Evolutionary conservation across 2,888 invertebrate species (phyloP).

Genomic region (Bombylius major): DNA sequence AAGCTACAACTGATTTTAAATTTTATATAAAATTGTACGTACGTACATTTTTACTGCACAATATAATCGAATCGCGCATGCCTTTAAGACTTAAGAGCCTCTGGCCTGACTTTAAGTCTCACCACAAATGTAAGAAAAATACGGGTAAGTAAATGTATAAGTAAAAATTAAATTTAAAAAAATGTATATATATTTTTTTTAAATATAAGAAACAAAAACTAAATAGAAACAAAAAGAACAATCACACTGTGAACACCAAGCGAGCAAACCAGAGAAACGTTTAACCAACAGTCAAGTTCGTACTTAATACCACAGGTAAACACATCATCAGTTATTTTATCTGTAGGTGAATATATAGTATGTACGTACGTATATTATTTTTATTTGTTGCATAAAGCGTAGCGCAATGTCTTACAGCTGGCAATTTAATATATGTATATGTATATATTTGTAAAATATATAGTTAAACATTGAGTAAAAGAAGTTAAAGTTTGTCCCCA

Average conservation of each 20-base stretch:
- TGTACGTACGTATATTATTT: no score
- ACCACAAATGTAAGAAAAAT: background rate
- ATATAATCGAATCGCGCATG: constrained; percentile 4
- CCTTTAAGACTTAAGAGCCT: constrained; percentile 8
- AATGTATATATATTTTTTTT: no score
- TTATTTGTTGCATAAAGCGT: no score
- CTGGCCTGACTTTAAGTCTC: background rate
- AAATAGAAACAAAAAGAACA: background rate
- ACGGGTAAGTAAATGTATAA: no score
- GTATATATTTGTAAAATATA: no score
- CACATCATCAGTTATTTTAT: no score
- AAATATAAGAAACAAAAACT: background rate
- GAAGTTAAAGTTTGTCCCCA: background rate
- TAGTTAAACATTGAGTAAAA: background rate
- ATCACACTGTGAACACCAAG: background rate
- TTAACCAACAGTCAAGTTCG: background rate
- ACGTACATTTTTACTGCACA: background rate
- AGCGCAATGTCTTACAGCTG: no score
- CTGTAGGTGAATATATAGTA: no score
- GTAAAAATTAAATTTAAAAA: background rate
- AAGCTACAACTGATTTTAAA: constrained; percentile 7
- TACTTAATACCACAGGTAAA: background rate
- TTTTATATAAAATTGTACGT: background rate
- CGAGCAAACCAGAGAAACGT: background rate
- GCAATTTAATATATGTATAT: no score